Conservation (phyloP, 2,888 invertebrate genomes). For the Sinhomidia bicolor region DNA sequence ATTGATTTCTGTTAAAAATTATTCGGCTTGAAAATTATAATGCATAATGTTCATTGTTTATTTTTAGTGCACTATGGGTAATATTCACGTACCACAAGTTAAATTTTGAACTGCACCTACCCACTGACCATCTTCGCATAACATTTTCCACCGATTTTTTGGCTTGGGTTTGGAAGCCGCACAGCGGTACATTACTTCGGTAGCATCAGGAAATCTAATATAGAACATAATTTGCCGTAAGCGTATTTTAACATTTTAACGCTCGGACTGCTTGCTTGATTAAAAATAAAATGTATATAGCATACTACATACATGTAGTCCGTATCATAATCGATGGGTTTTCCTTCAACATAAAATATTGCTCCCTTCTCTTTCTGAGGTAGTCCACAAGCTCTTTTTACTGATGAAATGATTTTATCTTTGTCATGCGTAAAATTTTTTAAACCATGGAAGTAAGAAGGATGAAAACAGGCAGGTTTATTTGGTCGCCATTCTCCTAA, state of each 20-base stretch:
- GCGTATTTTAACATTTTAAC: not conserved
- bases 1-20: constrained; percentile 53
- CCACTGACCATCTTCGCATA: constrained; percentile 93
- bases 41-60: not conserved
- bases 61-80: not conserved
- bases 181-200: constrained; percentile 92
- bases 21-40: not conserved
- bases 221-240: not conserved
- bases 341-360: constrained; percentile 87
- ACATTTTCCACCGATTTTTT: constrained; percentile 90
- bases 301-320: constrained; percentile 81
- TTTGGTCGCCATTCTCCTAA: constrained; percentile 91
- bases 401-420: constrained; percentile 59
- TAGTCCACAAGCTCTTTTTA: constrained; percentile 84
- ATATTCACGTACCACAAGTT: constrained; percentile 83
- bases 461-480: constrained; percentile 86
- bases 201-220: constrained; percentile 88
- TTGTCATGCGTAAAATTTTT: constrained; percentile 70
- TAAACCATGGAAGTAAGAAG: constrained; percentile 76
- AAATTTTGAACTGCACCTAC: constrained; percentile 87
- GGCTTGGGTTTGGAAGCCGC: constrained; percentile 74
- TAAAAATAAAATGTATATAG: not conserved
- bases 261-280: no score
- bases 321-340: constrained; percentile 85
- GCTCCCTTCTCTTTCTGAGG: constrained; percentile 90